Evolutionary conservation across 2,113 vertebrate genomes (phyloP), one percentile per base, ranked within the genome.

Genomic region (Pantherophis guttatus): DNA sequence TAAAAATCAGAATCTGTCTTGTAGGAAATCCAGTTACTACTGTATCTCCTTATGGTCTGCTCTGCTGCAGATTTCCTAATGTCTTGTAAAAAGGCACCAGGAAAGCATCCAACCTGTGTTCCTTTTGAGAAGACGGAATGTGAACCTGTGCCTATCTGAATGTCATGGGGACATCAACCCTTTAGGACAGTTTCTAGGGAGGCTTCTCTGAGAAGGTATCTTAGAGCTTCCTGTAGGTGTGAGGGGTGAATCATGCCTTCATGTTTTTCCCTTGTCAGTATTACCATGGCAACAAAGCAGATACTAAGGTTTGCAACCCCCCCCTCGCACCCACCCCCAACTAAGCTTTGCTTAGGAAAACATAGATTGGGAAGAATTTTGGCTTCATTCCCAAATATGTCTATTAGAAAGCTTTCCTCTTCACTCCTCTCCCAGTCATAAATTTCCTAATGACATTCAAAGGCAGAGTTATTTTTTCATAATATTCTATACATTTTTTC

Each of bases 361-460:
- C 86, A 92, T 91, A 95, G 86, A 96, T 95, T 65, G 81, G 95
- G 52, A 96, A 95, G 93, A 95, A 90, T 92, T 90, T 92, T 53
- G 0, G 90, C 93, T 94, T 86, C 92, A 39, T 92, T 97, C 91
- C 95, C 94, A 95, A 97, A 94, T 65, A 94, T 17, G 95, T 95
- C 86, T 7, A 89, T 81, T 90, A 91, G 6, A 94, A 52, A 95
- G 94, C 87, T 93, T 53, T 86, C 94, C 88, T 93, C 91, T 94
- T 90, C 17, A 52, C 33, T 24, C 23, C 17, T 89, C 29, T 65
- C 44, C 24, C 8, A 90, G 50, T 96, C 91, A 93, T 93, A 94
- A 96, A 96, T 95, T 95, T 89, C 89, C 91, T 65, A 11, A 86
- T 94, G 95, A 96, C 54, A 86, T 95, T 93, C 95, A 93, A 39